Base-by-base conservation (phyloP, 2,888 invertebrate genomes). In the Drosophila subquinaria region DNA sequence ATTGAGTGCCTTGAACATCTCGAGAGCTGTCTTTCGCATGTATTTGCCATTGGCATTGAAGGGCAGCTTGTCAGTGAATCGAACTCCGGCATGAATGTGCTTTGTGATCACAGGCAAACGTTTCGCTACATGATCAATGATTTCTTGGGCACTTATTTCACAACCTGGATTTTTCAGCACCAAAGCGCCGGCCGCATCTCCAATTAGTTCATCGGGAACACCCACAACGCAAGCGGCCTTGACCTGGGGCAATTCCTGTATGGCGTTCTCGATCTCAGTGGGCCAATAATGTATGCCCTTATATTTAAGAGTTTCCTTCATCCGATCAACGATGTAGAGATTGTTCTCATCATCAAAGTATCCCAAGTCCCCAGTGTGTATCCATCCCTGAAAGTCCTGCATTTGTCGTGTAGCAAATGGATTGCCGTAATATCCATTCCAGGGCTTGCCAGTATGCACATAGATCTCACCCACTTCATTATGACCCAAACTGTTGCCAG, bases 341-440 rank as follows among this genome's bases (percentile, higher is more conserved):
- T 56, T 73, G 11, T 90, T 85, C 1, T 90, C 76, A 3, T 89
- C 78, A 62, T 91, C 90, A 65, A 92, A 89, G 60, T 88, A 88
- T 3, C 92, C 92, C 59, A 92, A 48, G 66, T 92, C 92, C 0
- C 92, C 92, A 0, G 90, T 86, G 10, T 86, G 87, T 3, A 90
- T 69, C 91, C 90, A 92, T 20, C 90, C 90, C 0, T 91, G 64
- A 1, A 36, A 55, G 52, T 91, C 91, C 11, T 78, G 73, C 3
- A 81, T 68, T 17, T 63, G 47, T 10, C 69, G 62, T 4, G 90
- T 90, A 13, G 80, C 88, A n/a, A 47, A 69, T 1, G 77, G 68
- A 65, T 91, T 88, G 6, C 76, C 72, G 59, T 87, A 90, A 55
- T 92, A 92, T 0, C 92, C 92, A 17, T 71, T 70, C 90, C 92